phyloP scores from a whole-genome alignment of 2,888 invertebrate species.

The Theretra japonica region DNA sequence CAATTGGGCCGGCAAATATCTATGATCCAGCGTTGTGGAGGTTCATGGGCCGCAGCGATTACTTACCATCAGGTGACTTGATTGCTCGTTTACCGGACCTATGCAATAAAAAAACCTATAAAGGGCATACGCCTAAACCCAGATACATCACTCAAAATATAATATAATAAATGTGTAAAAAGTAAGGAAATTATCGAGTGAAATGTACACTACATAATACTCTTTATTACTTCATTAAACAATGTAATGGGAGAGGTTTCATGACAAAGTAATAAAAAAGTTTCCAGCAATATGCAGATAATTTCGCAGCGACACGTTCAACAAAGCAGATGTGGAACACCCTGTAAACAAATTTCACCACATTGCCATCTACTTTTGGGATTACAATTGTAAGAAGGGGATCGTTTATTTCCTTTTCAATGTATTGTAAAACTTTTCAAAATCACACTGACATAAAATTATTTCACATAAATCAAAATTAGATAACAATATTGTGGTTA shows the following conservation, averaged over 20 bases:
- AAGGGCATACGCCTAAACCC: too few species aligned
- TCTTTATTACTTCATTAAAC: background rate
- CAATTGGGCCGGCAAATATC: too few species aligned
- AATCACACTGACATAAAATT: background rate
- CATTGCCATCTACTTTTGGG: conserved; percentile 81
- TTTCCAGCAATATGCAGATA: background rate
- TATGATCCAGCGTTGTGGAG: too few species aligned
- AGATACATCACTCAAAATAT: too few species aligned
- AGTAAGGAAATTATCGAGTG: too few species aligned
- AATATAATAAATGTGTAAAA: too few species aligned
- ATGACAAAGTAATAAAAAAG: background rate
- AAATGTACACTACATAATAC: background rate
- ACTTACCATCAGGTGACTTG: too few species aligned
- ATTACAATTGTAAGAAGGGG: conserved; percentile 83
- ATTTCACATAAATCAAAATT: background rate
- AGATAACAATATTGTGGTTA: too few species aligned
- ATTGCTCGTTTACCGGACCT: too few species aligned
- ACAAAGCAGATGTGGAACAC: conserved; percentile 45
- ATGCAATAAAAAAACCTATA: too few species aligned
- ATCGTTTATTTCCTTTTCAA: conserved; percentile 78
- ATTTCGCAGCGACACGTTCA: background rate
- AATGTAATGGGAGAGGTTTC: background rate
- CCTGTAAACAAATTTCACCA: conserved; percentile 69
- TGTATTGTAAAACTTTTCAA: conserved; percentile 64
- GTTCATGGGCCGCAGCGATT: too few species aligned